Percentiles rank a stretch among this genome's conserved stretches.
Conservation (phyloP, 1,140 invertebrate species). For the Tetramorium alpestre region DNA sequence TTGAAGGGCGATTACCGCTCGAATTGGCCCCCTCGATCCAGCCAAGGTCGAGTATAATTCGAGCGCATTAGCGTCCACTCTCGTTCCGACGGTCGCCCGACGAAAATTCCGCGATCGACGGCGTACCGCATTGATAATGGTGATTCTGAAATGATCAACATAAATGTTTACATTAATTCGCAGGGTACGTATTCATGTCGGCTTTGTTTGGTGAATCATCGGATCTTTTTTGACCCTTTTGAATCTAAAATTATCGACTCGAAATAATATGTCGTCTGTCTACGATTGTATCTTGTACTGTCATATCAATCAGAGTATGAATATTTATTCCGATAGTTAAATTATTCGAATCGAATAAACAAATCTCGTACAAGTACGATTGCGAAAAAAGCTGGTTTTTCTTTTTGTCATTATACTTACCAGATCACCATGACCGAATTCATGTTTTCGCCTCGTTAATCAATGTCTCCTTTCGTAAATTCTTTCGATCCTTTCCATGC, state of each 20-base stretch:
- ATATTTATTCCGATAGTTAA: neutral
- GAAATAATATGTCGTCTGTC: neutral
- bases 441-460: slow-evolving; percentile 42
- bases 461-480: slow-evolving; percentile 38
- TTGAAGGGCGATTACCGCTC: slow-evolving; percentile 66
- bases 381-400: neutral
- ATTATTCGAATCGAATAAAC: neutral
- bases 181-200: too few species aligned
- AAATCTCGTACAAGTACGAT: neutral
- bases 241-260: neutral
- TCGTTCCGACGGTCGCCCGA: slow-evolving; percentile 3
- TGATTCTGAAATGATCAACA: neutral
- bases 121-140: neutral
- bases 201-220: neutral
- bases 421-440: slow-evolving; percentile 23
- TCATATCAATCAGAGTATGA: neutral
- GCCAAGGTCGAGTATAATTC: slow-evolving; percentile 71
- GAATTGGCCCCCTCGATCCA: slow-evolving; percentile 67
- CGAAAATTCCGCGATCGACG: slow-evolving; percentile 15
- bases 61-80: slow-evolving; percentile 68
- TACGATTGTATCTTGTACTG: neutral
- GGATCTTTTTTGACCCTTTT: neutral
- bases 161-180: neutral
- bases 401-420: neutral
- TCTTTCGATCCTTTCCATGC: slow-evolving; percentile 38